phyloP scores from a whole-genome alignment of 2,888 invertebrate species.

The Nudaria mundana region DNA sequence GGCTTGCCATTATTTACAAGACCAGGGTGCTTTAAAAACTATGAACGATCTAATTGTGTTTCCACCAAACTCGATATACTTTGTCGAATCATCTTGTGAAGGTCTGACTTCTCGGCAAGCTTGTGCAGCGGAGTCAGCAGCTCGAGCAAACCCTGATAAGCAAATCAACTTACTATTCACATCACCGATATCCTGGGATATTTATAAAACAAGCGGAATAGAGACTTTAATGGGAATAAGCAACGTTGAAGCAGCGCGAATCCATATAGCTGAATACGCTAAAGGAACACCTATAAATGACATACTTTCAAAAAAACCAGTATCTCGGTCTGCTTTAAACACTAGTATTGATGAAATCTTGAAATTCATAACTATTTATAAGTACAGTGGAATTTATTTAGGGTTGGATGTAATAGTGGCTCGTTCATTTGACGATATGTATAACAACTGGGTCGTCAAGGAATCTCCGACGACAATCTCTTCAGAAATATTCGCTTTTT shows the following conservation, averaged over 20 bases:
- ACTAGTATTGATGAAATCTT: constrained; percentile 12
- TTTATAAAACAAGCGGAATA: not conserved
- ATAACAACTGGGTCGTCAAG: constrained; percentile 20
- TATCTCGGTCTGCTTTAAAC: not conserved
- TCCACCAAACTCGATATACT: constrained; percentile 72
- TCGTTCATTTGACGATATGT: constrained; percentile 6
- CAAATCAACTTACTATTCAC: constrained; percentile 44
- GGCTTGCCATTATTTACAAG: constrained; percentile 3
- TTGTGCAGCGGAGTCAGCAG: constrained; percentile 30
- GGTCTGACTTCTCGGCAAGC: constrained; percentile 48
- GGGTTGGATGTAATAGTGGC: constrained; percentile 16
- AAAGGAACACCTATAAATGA: constrained; percentile 10
- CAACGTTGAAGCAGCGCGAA: constrained; percentile 7
- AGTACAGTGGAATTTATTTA: constrained; percentile 19
- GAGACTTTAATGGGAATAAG: not conserved
- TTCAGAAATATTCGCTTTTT: constrained; percentile 20
- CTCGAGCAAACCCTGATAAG: constrained; percentile 27
- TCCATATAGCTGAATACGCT: constrained; percentile 13
- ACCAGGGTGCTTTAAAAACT: not conserved
- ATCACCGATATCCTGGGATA: not conserved
- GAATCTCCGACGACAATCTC: constrained; percentile 12
- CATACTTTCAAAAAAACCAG: not conserved
- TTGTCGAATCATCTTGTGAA: constrained; percentile 83
- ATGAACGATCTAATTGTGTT: not conserved
- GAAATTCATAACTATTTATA: constrained; percentile 20